Percentiles rank a stretch among this genome's conserved stretches.
Evolutionary conservation across 1,140 invertebrate species (phyloP).

Genomic region (Euwallacea fornicatus): DNA sequence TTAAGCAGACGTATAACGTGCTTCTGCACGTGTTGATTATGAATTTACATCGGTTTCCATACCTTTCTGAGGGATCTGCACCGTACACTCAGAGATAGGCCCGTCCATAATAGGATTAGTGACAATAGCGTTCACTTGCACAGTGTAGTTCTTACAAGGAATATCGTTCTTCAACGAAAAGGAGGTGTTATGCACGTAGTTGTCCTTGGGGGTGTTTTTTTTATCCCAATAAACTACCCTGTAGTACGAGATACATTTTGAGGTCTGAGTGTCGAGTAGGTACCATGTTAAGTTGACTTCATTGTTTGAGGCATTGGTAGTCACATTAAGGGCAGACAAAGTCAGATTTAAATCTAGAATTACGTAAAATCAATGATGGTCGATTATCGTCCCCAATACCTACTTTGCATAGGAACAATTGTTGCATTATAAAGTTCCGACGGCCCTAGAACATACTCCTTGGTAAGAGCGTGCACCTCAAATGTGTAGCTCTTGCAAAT

Average conservation of each 20-base stretch:
- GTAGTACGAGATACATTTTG: constrained; percentile 19
- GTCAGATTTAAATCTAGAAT: constrained; percentile 3
- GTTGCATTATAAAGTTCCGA: neutral
- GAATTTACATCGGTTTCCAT: neutral
- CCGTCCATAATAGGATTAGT: constrained; percentile 6
- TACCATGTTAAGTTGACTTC: constrained; percentile 6
- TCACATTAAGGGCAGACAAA: neutral
- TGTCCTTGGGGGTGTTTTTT: constrained; percentile 5
- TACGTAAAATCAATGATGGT: neutral
- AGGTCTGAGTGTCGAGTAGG: neutral
- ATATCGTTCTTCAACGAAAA: neutral
- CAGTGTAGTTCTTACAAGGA: constrained; percentile 15
- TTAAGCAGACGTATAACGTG: neutral
- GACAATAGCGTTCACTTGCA: constrained; percentile 21
- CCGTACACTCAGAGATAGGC: neutral
- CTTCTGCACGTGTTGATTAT: neutral
- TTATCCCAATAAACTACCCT: constrained; percentile 19
- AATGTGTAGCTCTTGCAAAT: constrained; percentile 28
- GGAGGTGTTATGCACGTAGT: neutral
- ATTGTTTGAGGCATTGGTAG: neutral
- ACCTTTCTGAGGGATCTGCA: neutral
- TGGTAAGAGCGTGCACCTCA: constrained; percentile 14
- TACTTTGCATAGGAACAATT: neutral
- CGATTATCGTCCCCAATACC: neutral
- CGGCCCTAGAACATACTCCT: constrained; percentile 11